A percentile compares a stretch with the other conserved stretches of the same genome.
Conservation (phyloP, 1,140 invertebrate genomes). For the Dinoponera quadriceps region DNA sequence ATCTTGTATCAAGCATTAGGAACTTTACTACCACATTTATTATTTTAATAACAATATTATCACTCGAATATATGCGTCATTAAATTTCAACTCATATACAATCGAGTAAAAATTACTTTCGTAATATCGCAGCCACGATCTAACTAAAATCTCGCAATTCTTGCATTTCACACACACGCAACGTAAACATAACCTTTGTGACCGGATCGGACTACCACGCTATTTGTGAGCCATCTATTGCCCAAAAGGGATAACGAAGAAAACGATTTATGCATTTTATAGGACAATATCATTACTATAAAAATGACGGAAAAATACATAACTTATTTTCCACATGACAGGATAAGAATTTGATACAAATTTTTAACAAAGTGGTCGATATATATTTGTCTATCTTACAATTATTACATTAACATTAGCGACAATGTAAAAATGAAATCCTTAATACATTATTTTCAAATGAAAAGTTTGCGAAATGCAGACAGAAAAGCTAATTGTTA, state of each 20-base stretch:
- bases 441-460: slow-evolving; percentile 24
- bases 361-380: background rate
- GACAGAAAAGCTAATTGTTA: slow-evolving; percentile 9
- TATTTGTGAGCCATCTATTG: background rate
- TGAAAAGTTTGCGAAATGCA: slow-evolving; percentile 11
- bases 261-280: background rate
- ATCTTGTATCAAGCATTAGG: slow-evolving; percentile 52
- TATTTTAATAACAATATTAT: slow-evolving; percentile 15
- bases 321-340: background rate
- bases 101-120: background rate
- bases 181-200: slow-evolving; percentile 17
- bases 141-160: background rate
- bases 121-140: background rate
- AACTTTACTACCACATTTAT: background rate
- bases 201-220: background rate
- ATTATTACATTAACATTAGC: background rate
- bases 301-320: background rate
- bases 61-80: background rate
- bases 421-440: background rate
- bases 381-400: background rate
- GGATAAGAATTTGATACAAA: background rate
- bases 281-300: slow-evolving; percentile 7
- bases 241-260: background rate
- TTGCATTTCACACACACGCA: background rate
- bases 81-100: background rate